Conservation (phyloP, 2,797 vertebrate species). For the Monodelphis domestica region DNA sequence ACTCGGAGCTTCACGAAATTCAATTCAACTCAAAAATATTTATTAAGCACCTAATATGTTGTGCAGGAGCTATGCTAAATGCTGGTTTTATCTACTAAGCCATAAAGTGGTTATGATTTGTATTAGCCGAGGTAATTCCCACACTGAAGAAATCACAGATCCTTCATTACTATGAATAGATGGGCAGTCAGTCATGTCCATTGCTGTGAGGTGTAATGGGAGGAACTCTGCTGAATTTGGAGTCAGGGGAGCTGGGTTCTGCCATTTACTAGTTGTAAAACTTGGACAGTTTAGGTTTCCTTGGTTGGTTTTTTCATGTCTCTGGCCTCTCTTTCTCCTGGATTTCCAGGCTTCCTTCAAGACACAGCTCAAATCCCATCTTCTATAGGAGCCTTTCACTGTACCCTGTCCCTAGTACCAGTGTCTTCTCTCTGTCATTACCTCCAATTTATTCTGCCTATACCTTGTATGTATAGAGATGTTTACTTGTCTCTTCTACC, state of each 20-base stretch:
- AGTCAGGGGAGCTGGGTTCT: not conserved
- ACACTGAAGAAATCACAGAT: not conserved
- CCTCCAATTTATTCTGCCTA: no score
- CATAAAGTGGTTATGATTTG: not conserved
- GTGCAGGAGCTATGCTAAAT: not conserved
- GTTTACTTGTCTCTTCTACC: not conserved
- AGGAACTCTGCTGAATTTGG: not conserved
- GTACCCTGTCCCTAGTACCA: not conserved
- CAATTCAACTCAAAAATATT: not conserved
- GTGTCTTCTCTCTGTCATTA: no score
- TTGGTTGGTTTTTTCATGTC: not conserved
- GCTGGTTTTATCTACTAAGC: not conserved
- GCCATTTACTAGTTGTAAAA: not conserved
- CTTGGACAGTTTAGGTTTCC: not conserved
- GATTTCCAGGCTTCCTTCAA: not conserved
- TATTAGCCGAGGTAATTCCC: no score
- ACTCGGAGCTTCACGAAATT: not conserved
- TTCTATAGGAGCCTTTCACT: not conserved
- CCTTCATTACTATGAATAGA: not conserved
- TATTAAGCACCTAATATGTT: not conserved
- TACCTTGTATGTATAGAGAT: no score
- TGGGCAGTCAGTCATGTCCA: not conserved
- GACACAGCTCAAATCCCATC: not conserved
- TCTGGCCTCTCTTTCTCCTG: not conserved
- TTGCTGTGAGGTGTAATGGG: not conserved